phyloP scores from a whole-genome alignment of 2,888 invertebrate species.

The Leptinotarsa haldemani region DNA sequence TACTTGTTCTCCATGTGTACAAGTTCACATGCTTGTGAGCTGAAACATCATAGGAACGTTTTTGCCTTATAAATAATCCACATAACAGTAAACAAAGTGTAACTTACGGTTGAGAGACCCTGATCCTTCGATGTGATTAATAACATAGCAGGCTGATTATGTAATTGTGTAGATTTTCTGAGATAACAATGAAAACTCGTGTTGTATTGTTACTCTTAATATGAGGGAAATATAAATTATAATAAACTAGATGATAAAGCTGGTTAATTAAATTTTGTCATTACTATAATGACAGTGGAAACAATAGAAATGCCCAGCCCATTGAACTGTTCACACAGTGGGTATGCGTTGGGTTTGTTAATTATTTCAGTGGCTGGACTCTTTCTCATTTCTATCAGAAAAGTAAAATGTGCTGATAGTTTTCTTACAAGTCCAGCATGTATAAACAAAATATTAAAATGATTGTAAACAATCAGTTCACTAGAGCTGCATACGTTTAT shows the following conservation, averaged over 20 bases:
- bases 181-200: conserved; percentile 12
- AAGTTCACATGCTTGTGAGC: neutral
- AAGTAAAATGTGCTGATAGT: too few relatives aligned
- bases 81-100: conserved; percentile 7
- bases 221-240: conserved; percentile 32
- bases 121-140: conserved; percentile 8
- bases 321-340: conserved; percentile 11
- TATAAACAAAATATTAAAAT: too few relatives aligned
- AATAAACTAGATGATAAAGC: conserved; percentile 24
- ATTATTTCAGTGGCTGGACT: neutral
- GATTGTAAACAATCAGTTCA: too few relatives aligned
- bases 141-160: conserved; percentile 39
- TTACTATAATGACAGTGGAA: conserved; percentile 32
- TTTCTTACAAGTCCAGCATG: too few relatives aligned
- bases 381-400: neutral
- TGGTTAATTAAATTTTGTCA: conserved; percentile 31
- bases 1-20: neutral
- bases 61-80: neutral
- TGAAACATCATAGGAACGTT: neutral
- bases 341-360: neutral
- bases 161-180: conserved; percentile 42
- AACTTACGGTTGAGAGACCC: conserved; percentile 6
- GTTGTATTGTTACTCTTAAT: conserved; percentile 39
- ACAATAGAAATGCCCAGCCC: conserved; percentile 29
- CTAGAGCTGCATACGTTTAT: too few relatives aligned